phyloP scores from a whole-genome alignment of 2,797 vertebrate genomes.

The Poecilia wingei region DNA sequence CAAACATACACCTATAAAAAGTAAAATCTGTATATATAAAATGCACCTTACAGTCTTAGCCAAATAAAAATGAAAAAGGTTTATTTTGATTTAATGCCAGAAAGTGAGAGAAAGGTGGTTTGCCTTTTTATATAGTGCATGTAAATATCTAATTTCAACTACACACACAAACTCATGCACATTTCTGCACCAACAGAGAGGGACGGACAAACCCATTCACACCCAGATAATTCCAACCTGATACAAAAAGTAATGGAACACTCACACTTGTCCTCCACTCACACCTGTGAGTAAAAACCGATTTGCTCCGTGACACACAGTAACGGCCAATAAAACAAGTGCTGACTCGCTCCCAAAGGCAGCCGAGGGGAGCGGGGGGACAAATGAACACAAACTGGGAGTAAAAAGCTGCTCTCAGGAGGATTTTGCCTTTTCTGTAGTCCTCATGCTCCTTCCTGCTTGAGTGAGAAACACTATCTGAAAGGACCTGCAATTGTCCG shows the following conservation, averaged over 20 bases:
- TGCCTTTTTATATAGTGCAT: neutral
- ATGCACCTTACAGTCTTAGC: neutral
- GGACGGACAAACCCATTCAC: slow-evolving; percentile 58
- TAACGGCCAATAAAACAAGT: slow-evolving; percentile 85
- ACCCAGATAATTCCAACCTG: slow-evolving; percentile 75
- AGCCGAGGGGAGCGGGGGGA: slow-evolving; percentile 77
- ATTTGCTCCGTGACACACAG: slow-evolving; percentile 81
- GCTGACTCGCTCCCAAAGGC: slow-evolving; percentile 82
- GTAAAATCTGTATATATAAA: too few relatives aligned
- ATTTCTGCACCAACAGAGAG: slow-evolving; percentile 36
- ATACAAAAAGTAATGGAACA: slow-evolving; percentile 81
- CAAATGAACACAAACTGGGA: slow-evolving; percentile 84
- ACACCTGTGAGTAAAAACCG: slow-evolving; percentile 82
- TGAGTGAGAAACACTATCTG: slow-evolving; percentile 74
- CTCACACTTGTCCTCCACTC: slow-evolving; percentile 76
- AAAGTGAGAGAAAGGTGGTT: neutral
- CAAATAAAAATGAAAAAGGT: neutral
- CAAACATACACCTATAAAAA: too few relatives aligned
- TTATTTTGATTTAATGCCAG: neutral
- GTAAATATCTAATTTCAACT: slow-evolving; percentile 4
- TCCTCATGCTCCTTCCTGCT: slow-evolving; percentile 73
- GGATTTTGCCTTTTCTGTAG: slow-evolving; percentile 76
- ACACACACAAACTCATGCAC: slow-evolving; percentile 20
- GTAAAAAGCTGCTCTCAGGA: slow-evolving; percentile 78
- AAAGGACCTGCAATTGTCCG: slow-evolving; percentile 67